A percentile compares a stretch with the other conserved stretches of the same genome.
These are phyloP conservation scores for Xyliphius kryptos DNA, from an alignment of 2,113 vertebrate species.

Conservation along the genomic window DNA sequence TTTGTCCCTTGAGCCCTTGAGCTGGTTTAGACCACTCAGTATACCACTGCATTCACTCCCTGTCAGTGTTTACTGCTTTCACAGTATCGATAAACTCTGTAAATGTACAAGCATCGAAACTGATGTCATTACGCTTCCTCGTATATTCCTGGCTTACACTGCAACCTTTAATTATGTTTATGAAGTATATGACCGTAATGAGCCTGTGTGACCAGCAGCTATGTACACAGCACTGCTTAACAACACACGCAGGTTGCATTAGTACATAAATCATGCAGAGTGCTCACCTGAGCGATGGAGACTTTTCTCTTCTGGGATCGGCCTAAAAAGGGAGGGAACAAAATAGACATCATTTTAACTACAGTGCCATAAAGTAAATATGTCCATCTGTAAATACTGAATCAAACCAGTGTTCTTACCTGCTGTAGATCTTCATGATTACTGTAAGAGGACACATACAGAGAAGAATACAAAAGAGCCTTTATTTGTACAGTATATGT, in stretches of 20 bases:
- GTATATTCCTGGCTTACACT: no score
- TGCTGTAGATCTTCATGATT: constrained; percentile 65
- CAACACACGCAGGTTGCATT: constrained; percentile 24
- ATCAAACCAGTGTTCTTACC: constrained; percentile 48
- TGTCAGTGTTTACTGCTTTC: no score
- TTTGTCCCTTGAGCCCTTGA: no score
- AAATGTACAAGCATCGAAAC: no score
- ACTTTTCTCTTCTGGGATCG: constrained; percentile 57
- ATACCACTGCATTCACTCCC: no score
- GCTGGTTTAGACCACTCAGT: no score
- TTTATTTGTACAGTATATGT: no score
- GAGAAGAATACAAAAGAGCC: no score
- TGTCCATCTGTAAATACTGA: constrained; percentile 3
- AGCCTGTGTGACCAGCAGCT: constrained; percentile 29
- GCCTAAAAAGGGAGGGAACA: constrained; percentile 46
- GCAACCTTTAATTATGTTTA: no score
- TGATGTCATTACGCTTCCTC: no score
- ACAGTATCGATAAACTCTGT: no score
- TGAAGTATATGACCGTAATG: no score
- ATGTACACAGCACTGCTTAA: constrained; percentile 41
- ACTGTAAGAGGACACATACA: constrained; percentile 45
- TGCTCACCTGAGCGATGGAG: constrained; percentile 63
- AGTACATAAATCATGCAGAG: not conserved
- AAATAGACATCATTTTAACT: constrained; percentile 12
- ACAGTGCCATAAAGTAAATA: not conserved